A percentile compares a stretch with the other conserved stretches of the same genome.
phyloP scores from a whole-genome alignment of 2,888 invertebrate species.

The Creontiades dilutus region DNA sequence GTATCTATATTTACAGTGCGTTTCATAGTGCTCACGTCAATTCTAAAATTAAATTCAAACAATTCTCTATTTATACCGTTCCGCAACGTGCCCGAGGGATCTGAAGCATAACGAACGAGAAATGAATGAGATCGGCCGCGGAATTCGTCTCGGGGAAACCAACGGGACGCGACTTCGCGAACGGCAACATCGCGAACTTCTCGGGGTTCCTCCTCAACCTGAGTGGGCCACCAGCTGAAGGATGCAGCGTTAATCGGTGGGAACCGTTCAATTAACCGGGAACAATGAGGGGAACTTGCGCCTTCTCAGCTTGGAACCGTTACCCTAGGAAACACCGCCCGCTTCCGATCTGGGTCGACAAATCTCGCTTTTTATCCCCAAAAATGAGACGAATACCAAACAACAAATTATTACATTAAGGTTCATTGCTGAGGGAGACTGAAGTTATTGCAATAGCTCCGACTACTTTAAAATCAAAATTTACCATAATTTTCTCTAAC shows the following conservation, averaged over 20 bases:
- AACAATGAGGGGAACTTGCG: not conserved
- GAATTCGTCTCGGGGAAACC: not conserved
- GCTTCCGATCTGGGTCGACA: no score
- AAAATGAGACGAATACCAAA: no score
- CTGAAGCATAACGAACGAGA: not conserved
- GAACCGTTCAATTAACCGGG: not conserved
- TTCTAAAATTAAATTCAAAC: no score
- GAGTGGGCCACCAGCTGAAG: not conserved
- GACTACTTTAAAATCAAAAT: no score
- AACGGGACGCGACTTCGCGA: not conserved
- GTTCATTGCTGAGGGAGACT: no score
- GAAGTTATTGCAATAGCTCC: no score
- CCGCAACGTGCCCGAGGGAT: not conserved
- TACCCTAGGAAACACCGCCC: not conserved
- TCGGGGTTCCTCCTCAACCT: not conserved
- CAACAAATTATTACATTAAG: no score
- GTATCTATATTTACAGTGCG: no score
- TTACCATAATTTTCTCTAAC: no score
- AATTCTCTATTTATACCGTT: not conserved
- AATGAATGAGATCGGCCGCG: not conserved
- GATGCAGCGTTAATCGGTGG: not conserved
- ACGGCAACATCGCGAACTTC: not conserved
- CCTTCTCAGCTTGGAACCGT: not conserved
- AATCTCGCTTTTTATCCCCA: no score
- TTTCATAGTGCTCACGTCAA: no score